Evolutionary conservation across 2,888 invertebrate genomes (phyloP).

Genomic region (Pammene aurita): DNA sequence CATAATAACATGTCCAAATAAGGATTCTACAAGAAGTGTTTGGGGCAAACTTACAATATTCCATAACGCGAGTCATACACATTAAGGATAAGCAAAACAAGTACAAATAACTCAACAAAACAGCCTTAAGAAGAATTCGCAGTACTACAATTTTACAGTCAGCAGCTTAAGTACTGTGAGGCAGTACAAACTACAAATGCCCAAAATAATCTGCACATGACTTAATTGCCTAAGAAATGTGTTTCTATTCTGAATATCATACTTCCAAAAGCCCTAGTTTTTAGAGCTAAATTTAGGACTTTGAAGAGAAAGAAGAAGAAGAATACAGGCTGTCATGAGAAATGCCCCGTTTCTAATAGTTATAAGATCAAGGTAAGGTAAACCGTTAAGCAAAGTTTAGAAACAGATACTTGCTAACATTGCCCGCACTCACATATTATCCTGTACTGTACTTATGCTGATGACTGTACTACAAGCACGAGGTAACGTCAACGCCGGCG

Average conservation of each 20-base stretch:
- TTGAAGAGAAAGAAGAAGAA: too few relatives aligned
- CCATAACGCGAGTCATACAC: neutral
- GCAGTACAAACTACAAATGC: neutral
- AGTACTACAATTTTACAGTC: neutral
- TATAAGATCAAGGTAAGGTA: too few relatives aligned
- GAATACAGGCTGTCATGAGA: too few relatives aligned
- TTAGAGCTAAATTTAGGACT: too few relatives aligned
- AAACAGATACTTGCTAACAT: too few relatives aligned
- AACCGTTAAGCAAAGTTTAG: too few relatives aligned
- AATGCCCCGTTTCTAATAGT: too few relatives aligned
- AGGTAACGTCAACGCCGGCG: neutral
- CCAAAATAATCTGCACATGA: neutral
- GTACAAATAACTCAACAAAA: conserved; percentile 9
- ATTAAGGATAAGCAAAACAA: conserved; percentile 7
- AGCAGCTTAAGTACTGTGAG: neutral
- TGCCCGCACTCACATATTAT: neutral
- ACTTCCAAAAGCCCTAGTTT: too few relatives aligned
- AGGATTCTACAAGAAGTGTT: neutral
- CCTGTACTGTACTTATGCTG: neutral
- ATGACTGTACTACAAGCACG: neutral
- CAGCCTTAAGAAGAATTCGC: neutral
- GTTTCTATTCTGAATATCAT: too few relatives aligned
- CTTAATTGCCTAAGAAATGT: too few relatives aligned
- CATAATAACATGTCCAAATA: neutral
- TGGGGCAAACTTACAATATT: neutral